Conservation (phyloP, 2,888 invertebrate species). For the Sarcophaga subvicina region DNA sequence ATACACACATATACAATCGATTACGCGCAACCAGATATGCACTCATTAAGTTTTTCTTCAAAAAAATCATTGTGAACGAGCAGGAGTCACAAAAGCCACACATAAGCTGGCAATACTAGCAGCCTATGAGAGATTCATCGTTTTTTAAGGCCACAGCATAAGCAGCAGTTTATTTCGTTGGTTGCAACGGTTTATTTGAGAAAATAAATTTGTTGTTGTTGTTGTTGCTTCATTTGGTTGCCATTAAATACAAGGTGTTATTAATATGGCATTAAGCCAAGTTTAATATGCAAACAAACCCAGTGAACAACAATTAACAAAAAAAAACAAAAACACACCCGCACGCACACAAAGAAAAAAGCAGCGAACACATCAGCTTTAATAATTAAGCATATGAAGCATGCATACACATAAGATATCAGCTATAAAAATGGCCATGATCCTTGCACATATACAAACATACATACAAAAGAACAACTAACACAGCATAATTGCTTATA, state of each 20-base stretch:
- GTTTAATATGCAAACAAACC: background rate
- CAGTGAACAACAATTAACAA: background rate
- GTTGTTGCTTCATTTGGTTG: background rate
- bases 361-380: too few species aligned
- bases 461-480: too few species aligned
- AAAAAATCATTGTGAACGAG: background rate
- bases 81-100: background rate
- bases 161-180: background rate
- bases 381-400: too few species aligned
- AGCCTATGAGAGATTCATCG: background rate
- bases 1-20: too few species aligned
- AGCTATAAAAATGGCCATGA: too few species aligned
- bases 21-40: background rate
- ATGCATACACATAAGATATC: too few species aligned
- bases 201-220: background rate
- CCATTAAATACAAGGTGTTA: background rate
- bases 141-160: background rate
- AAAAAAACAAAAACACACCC: background rate
- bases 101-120: background rate
- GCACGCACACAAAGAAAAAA: too few species aligned
- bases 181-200: background rate
- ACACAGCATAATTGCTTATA: too few species aligned
- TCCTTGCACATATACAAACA: too few species aligned
- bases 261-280: slow-evolving; percentile 1
- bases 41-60: background rate